These are phyloP conservation scores for Chiloscyllium plagiosum DNA, from an alignment of 2,113 vertebrate species.

Conservation along the genomic window DNA sequence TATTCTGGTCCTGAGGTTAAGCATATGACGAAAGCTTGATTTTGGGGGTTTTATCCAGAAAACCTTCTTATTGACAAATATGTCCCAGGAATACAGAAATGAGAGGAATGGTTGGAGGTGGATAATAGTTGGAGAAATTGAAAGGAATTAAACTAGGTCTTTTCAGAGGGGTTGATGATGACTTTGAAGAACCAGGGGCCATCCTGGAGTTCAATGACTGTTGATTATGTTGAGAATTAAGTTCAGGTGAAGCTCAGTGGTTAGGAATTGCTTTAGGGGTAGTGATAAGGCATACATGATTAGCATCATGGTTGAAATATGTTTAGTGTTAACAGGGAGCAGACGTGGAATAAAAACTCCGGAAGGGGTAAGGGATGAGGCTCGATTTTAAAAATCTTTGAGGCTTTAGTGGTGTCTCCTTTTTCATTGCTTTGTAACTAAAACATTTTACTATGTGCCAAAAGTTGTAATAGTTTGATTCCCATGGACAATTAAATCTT, in stretches of 20 bases:
- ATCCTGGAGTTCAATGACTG: background rate
- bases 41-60: background rate
- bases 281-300: background rate
- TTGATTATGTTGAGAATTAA: background rate
- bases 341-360: background rate
- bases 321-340: background rate
- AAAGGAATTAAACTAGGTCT: background rate
- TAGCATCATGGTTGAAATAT: background rate
- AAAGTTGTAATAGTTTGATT: background rate
- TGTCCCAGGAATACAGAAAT: background rate
- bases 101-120: background rate
- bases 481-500: conserved; percentile 7
- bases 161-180: background rate
- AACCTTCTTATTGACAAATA: background rate
- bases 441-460: background rate
- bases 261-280: background rate
- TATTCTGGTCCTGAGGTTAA: background rate
- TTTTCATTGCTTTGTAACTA: background rate
- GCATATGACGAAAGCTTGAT: background rate
- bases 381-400: background rate
- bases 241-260: background rate
- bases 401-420: background rate
- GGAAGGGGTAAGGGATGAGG: background rate
- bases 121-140: background rate
- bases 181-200: background rate